Conservation (phyloP, 2,113 vertebrate species). For the Osmerus eperlanus region DNA sequence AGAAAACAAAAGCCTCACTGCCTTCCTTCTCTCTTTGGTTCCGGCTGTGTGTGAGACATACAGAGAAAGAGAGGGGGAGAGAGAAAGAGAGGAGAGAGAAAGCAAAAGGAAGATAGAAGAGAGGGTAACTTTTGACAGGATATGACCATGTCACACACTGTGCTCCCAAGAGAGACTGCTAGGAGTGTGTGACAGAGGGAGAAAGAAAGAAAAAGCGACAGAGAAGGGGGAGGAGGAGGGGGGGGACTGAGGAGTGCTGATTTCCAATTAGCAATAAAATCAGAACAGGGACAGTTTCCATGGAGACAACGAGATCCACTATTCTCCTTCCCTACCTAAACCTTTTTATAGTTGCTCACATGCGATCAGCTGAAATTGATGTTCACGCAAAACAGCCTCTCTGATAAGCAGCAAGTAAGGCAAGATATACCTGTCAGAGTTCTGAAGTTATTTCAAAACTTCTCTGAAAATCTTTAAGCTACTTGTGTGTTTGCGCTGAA, state of each 20-base stretch:
- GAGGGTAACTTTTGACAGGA: background rate
- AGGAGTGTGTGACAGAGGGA: background rate
- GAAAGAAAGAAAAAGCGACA: background rate
- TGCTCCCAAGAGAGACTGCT: background rate
- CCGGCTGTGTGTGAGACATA: too few species aligned
- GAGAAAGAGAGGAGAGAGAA: background rate
- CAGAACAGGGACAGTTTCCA: conserved; percentile 32
- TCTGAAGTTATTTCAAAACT: too few species aligned
- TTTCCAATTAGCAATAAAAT: background rate
- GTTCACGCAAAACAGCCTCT: too few species aligned
- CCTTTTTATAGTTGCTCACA: conserved; percentile 1
- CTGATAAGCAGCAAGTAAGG: too few species aligned
- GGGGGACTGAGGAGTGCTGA: background rate
- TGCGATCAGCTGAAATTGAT: background rate
- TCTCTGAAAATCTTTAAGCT: too few species aligned
- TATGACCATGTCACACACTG: too few species aligned
- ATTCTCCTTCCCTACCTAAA: conserved; percentile 2
- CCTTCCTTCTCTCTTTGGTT: too few species aligned
- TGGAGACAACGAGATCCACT: conserved; percentile 38
- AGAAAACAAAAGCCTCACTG: too few species aligned
- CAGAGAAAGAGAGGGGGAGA: background rate
- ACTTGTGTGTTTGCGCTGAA: too few species aligned
- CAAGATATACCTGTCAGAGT: too few species aligned
- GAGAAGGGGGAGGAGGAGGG: background rate
- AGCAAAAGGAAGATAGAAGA: background rate